Evolutionary conservation across 2,888 invertebrate genomes (phyloP).

Genomic region (Lasioglossum zephyrum): DNA sequence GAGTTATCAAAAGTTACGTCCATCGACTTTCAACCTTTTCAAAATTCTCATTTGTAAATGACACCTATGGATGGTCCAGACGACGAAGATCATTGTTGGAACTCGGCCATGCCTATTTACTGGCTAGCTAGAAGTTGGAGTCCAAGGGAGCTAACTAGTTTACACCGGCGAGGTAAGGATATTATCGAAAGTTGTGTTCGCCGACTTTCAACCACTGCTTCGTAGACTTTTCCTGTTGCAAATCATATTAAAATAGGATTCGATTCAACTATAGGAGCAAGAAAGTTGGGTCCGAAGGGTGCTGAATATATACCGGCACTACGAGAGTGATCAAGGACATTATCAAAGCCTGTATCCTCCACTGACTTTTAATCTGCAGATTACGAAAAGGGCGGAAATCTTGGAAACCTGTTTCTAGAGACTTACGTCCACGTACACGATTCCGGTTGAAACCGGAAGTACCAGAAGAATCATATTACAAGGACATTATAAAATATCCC

Average conservation of each 20-base stretch:
- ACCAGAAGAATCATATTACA: background rate
- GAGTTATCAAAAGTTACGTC: background rate
- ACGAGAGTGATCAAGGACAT: background rate
- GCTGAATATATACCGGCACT: background rate
- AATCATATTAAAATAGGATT: background rate
- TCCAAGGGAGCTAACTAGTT: background rate
- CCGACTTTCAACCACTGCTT: background rate
- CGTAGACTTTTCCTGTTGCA: background rate
- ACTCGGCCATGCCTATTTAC: background rate
- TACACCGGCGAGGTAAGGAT: background rate
- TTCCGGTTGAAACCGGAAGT: too few species aligned
- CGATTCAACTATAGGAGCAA: background rate
- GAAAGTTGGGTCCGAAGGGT: background rate
- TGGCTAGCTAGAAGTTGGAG: background rate
- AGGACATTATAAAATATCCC: background rate
- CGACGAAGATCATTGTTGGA: background rate
- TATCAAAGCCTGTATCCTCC: background rate
- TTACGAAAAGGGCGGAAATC: background rate
- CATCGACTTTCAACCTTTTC: background rate
- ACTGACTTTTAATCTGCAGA: background rate
- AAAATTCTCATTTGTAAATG: background rate
- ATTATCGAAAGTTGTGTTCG: background rate
- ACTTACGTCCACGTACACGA: too few species aligned
- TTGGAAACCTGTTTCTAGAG: too few species aligned
- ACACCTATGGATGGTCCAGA: background rate